Percentiles rank a stretch among this genome's conserved stretches.
These are phyloP conservation scores for Erebia palarica DNA, from an alignment of 2,888 invertebrate species.

Conservation along the genomic window DNA sequence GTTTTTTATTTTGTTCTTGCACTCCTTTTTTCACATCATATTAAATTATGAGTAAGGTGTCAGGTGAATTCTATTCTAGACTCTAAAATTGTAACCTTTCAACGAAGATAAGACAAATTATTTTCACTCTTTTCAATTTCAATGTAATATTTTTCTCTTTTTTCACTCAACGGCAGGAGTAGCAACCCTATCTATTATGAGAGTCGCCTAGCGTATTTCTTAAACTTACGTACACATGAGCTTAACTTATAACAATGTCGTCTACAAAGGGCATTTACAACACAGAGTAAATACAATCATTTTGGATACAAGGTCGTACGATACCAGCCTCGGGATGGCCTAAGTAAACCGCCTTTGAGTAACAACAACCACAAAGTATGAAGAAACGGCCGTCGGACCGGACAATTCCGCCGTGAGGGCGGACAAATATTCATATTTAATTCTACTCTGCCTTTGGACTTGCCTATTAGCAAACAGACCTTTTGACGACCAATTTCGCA, in stretches of 20 bases:
- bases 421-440: constrained; percentile 80
- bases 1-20: no score
- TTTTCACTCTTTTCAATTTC: no score
- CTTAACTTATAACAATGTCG: constrained; percentile 72
- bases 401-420: constrained; percentile 62
- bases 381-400: constrained; percentile 67
- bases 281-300: constrained; percentile 77
- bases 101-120: no score
- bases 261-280: constrained; percentile 69
- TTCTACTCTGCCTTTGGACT: constrained; percentile 62
- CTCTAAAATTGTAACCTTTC: no score
- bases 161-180: not conserved
- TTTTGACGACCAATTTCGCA: constrained; percentile 56
- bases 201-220: constrained; percentile 39
- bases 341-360: constrained; percentile 68
- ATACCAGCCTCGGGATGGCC: constrained; percentile 66
- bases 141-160: not conserved
- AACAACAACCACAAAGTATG: constrained; percentile 62
- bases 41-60: no score
- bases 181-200: constrained; percentile 20
- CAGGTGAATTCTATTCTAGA: no score
- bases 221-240: constrained; percentile 57
- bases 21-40: no score
- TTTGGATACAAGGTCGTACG: constrained; percentile 63
- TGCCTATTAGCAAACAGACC: constrained; percentile 64